A percentile compares a stretch with the other conserved stretches of the same genome.
Conservation (phyloP, 2,888 invertebrate genomes). For the Amiota minor region DNA sequence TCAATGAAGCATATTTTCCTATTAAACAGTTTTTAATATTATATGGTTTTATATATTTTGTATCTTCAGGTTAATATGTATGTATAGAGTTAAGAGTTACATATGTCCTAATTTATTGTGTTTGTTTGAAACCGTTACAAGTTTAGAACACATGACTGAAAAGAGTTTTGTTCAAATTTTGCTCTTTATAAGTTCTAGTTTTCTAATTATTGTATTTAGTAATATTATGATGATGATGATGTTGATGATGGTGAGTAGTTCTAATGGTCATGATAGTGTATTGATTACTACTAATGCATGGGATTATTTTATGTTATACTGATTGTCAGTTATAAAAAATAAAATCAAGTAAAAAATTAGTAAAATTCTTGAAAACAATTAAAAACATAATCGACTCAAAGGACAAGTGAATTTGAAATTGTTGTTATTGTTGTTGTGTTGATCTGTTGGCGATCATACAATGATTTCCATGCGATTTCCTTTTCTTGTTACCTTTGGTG, state of each 20-base stretch:
- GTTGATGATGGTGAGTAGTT: not conserved
- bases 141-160: not conserved
- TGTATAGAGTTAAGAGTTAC: not conserved
- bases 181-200: not conserved
- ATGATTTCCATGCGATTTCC: slow-evolving; percentile 82
- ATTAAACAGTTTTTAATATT: too few relatives aligned
- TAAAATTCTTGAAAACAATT: not conserved
- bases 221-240: too few relatives aligned
- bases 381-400: slow-evolving; percentile 13
- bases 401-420: not conserved
- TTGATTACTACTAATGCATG: not conserved
- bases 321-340: slow-evolving; percentile 16
- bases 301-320: not conserved
- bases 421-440: too few relatives aligned
- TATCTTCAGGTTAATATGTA: not conserved
- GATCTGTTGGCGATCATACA: slow-evolving; percentile 74
- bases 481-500: slow-evolving; percentile 80
- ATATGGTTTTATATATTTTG: not conserved
- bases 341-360: not conserved
- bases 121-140: slow-evolving; percentile 8
- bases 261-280: not conserved
- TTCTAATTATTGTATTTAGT: not conserved
- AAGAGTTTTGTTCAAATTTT: not conserved
- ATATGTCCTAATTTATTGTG: slow-evolving; percentile 20
- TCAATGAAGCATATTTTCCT: too few relatives aligned